A percentile compares a stretch with the other conserved stretches of the same genome.
phyloP scores from a whole-genome alignment of 2,888 invertebrate species.

The Chouioia cunea region DNA sequence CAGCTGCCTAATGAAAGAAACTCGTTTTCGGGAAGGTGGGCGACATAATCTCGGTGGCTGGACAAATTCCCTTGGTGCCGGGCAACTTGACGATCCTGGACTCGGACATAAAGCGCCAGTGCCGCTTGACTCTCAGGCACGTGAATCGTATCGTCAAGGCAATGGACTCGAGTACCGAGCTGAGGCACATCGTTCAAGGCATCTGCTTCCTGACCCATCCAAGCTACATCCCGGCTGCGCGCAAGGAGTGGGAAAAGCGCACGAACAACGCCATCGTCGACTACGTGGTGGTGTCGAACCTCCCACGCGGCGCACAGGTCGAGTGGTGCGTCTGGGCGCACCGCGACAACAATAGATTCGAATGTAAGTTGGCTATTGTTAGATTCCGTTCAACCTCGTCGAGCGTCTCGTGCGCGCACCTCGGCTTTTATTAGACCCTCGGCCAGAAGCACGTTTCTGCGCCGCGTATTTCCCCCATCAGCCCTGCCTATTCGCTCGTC shows the following conservation, averaged over 20 bases:
- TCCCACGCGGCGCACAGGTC: constrained; percentile 85
- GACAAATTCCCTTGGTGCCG: constrained; percentile 92
- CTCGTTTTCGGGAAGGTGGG: constrained; percentile 73
- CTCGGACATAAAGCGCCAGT: constrained; percentile 85
- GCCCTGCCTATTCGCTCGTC: constrained; percentile 10
- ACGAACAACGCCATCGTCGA: constrained; percentile 90
- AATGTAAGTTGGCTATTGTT: constrained; percentile 74
- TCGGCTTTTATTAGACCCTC: constrained; percentile 11
- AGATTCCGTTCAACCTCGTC: not conserved
- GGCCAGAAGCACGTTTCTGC: not conserved
- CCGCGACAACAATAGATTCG: constrained; percentile 87
- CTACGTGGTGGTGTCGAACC: constrained; percentile 84
- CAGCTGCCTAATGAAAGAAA: too few relatives aligned
- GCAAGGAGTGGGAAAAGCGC: constrained; percentile 84
- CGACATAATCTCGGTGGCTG: constrained; percentile 87
- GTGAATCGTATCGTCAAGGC: constrained; percentile 86
- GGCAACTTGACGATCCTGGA: constrained; percentile 81
- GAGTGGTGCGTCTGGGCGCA: constrained; percentile 97
- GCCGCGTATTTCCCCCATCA: constrained; percentile 24
- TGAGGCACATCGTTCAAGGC: constrained; percentile 86
- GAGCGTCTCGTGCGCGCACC: not conserved
- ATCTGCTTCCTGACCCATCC: constrained; percentile 88
- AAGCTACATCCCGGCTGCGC: constrained; percentile 79
- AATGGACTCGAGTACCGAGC: constrained; percentile 81
- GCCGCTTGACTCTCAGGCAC: constrained; percentile 86